Evolutionary conservation across 1,140 invertebrate species (phyloP), one percentile per base, ranked within the genome.

Genomic region (Lineus longissimus): DNA sequence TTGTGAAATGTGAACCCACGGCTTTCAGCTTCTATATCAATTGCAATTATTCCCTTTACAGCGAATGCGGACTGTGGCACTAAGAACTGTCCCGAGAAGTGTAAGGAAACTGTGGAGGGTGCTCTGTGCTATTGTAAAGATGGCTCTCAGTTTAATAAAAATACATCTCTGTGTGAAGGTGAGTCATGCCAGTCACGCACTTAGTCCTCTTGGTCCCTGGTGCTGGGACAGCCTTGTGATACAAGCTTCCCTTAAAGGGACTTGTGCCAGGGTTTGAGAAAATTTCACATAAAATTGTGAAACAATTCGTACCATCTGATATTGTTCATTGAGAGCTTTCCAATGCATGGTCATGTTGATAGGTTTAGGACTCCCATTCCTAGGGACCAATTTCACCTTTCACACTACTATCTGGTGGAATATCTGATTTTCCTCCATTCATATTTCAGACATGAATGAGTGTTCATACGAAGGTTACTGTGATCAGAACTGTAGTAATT

Each of bases 381-480:
- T n/a, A n/a, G n/a, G n/a, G n/a, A n/a, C n/a, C n/a, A n/a, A n/a
- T n/a, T n/a, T n/a, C n/a, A n/a, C n/a, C n/a, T n/a, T n/a, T n/a
- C n/a, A n/a, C n/a, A n/a, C n/a, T n/a, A n/a, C n/a, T n/a, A n/a
- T n/a, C n/a, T n/a, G n/a, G n/a, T n/a, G n/a, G n/a, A n/a, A n/a
- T n/a, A n/a, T n/a, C n/a, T n/a, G n/a, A n/a, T n/a, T n/a, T n/a
- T n/a, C n/a, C 19, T 58, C 23, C 51, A 45, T 47, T 19, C 23
- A 36, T 61, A 54, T 69, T 75, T 43, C 79, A 87, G 90, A 92
- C 81, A 85, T 87, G 33, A 85, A 92, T 78, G 90, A 92, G 78
- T 93, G 91, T 62, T 19, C 54, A 0, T 68, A 69, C 59, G 67
- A 68, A 47, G 68, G 64, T 13, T 74, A 65, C 60, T 76, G 75